Conservation (phyloP, 1,140 invertebrate species). For the Penaeus indicus region DNA sequence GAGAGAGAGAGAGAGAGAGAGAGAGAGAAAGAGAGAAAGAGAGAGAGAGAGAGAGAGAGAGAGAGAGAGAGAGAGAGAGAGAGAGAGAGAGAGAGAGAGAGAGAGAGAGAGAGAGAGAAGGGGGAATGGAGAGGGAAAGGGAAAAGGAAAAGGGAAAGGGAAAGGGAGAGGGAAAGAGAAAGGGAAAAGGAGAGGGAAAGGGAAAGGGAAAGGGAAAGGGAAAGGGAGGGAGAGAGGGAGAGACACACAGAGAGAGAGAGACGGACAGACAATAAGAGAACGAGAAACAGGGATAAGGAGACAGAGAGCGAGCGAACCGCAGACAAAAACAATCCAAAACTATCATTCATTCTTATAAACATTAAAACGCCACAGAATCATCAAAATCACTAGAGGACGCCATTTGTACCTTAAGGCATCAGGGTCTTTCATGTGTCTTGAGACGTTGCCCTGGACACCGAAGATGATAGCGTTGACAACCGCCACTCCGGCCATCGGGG, state of each 20-base stretch:
- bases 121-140: too few species aligned
- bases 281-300: too few species aligned
- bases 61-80: too few species aligned
- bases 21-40: too few species aligned
- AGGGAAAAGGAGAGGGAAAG: background rate
- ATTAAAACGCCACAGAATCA: background rate
- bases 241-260: background rate
- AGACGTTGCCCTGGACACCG: constrained; percentile 87
- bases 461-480: constrained; percentile 92
- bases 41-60: too few species aligned
- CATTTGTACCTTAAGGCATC: constrained; percentile 71
- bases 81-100: background rate
- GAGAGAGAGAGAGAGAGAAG: too few species aligned
- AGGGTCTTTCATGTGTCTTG: constrained; percentile 75
- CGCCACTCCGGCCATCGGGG: constrained; percentile 87
- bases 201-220: background rate
- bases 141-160: too few species aligned
- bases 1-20: too few species aligned
- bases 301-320: too few species aligned
- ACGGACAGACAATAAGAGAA: background rate
- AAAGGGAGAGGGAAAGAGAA: background rate
- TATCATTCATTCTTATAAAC: background rate
- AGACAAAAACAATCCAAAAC: too few species aligned
- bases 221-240: background rate
- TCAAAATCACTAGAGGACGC: background rate